phyloP scores from a whole-genome alignment of 2,888 invertebrate species.

The Glaucopsyche alexis region DNA sequence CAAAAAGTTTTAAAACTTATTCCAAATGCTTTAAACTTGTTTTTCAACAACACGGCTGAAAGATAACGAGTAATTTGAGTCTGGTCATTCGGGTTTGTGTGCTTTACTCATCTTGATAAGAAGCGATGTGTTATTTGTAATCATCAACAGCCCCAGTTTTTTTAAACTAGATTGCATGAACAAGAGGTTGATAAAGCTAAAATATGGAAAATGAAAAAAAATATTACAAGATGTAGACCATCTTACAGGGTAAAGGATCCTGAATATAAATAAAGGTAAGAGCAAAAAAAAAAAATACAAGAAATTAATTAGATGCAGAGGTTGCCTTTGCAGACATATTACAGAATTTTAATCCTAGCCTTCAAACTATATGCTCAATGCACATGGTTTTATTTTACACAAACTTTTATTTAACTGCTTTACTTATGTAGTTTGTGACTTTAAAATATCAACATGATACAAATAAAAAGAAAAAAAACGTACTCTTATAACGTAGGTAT shows the following conservation, averaged over 20 bases:
- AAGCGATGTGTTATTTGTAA: not conserved
- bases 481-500: constrained; percentile 2
- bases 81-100: constrained; percentile 15
- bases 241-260: no score
- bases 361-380: not conserved
- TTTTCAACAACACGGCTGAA: constrained; percentile 1
- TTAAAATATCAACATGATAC: not conserved
- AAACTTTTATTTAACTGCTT: not conserved
- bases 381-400: not conserved
- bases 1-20: not conserved
- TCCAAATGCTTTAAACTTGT: constrained; percentile 2
- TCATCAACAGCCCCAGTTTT: not conserved
- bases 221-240: no score
- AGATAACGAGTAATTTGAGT: constrained; percentile 18
- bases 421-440: not conserved
- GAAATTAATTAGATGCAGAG: no score
- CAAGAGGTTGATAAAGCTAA: no score
- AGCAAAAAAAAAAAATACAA: no score
- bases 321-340: no score
- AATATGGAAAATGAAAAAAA: no score
- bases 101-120: constrained; percentile 15
- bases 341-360: no score
- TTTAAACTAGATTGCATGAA: not conserved
- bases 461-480: not conserved
- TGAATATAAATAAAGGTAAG: no score